Conservation (phyloP, 2,797 vertebrate genomes). For the Gallinago solitaria region DNA sequence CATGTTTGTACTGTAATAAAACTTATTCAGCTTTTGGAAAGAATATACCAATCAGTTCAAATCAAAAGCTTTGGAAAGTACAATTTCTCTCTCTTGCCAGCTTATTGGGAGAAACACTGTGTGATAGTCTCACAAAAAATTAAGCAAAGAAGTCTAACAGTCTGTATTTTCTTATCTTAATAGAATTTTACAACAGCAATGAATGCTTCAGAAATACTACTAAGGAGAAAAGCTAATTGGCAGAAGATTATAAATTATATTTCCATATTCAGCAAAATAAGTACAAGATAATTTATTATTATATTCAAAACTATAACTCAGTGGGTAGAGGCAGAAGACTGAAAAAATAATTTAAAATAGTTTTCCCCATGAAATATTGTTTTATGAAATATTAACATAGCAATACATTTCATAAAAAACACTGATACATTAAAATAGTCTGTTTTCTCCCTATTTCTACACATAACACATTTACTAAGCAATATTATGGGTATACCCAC, state of each 20-base stretch:
- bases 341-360: background rate
- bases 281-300: constrained; percentile 13
- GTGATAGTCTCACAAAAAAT: constrained; percentile 20
- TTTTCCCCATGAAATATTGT: background rate
- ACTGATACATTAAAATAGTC: background rate
- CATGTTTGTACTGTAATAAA: constrained; percentile 18
- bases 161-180: constrained; percentile 53
- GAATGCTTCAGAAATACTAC: constrained; percentile 1
- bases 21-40: constrained; percentile 6
- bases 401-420: background rate
- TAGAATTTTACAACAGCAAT: constrained; percentile 40
- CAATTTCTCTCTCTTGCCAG: constrained; percentile 17
- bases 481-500: background rate
- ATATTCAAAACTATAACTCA: background rate
- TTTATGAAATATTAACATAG: background rate
- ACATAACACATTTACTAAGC: background rate
- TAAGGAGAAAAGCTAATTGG: constrained; percentile 40
- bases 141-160: background rate
- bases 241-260: constrained; percentile 37
- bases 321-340: background rate
- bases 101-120: background rate
- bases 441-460: background rate
- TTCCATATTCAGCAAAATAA: constrained; percentile 39
- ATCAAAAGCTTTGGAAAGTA: constrained; percentile 38
- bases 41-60: constrained; percentile 44